Percentiles rank a stretch among this genome's conserved stretches.
These are phyloP conservation scores for Tragelaphus strepsiceros DNA, from an alignment of 2,113 vertebrate species.

Conservation along the genomic window DNA sequence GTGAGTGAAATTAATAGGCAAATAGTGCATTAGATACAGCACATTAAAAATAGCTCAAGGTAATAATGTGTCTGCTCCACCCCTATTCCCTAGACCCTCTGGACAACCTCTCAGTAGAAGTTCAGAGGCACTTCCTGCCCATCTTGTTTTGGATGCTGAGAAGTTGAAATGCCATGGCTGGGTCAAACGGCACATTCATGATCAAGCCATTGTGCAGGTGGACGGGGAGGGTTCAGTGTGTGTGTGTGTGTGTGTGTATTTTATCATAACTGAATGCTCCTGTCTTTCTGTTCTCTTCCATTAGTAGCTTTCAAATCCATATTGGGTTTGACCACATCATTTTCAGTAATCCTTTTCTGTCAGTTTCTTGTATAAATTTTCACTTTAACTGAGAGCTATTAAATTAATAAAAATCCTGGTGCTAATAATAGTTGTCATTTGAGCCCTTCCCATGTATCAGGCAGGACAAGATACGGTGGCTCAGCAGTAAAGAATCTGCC, in stretches of 20 bases:
- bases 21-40: neutral
- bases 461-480: neutral
- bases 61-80: too few relatives aligned
- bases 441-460: neutral
- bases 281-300: neutral
- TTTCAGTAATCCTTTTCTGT: slow-evolving; percentile 25
- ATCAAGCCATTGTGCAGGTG: neutral
- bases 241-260: neutral
- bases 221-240: neutral
- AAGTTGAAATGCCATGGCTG: neutral
- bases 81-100: neutral
- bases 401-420: neutral
- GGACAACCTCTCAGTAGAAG: neutral
- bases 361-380: neutral
- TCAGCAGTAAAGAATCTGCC: neutral
- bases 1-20: neutral
- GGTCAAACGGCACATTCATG: neutral
- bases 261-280: neutral
- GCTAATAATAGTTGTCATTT: neutral
- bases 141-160: neutral
- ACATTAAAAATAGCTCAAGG: neutral
- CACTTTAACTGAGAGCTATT: neutral
- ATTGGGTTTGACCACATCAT: neutral
- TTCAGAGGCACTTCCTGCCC: neutral
- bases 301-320: slow-evolving; percentile 8